phyloP scores from a whole-genome alignment of 1,140 invertebrate genomes.

The Trinorchestia longiramus region DNA sequence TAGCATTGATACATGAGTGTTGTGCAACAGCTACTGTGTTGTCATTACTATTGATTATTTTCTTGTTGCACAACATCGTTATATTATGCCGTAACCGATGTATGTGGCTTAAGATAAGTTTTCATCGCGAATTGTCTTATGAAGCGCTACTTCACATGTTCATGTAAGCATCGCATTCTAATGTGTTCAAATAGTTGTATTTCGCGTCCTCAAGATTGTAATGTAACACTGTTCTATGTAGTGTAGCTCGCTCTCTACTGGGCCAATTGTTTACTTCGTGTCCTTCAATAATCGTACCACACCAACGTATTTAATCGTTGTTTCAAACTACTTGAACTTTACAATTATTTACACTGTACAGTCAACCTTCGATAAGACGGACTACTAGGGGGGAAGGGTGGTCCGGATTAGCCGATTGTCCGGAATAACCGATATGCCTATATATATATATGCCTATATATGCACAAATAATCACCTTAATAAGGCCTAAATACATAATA shows the following conservation, averaged over 20 bases:
- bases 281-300: background rate
- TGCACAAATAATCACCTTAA: too few species aligned
- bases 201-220: background rate
- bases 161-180: background rate
- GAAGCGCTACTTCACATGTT: background rate
- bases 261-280: background rate
- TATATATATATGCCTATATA: too few species aligned
- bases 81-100: background rate
- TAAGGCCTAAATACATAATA: too few species aligned
- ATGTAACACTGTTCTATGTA: background rate
- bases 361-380: too few species aligned
- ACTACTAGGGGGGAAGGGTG: too few species aligned
- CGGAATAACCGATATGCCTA: too few species aligned
- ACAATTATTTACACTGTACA: too few species aligned
- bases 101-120: background rate
- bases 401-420: too few species aligned
- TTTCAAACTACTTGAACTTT: too few species aligned
- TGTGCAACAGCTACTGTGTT: background rate
- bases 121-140: background rate
- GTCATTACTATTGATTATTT: background rate
- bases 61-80: background rate
- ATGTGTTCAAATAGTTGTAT: background rate
- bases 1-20: background rate
- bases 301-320: background rate
- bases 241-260: background rate